Base-by-base conservation (phyloP, 2,797 vertebrate species). In the Miichthys miiuy region DNA sequence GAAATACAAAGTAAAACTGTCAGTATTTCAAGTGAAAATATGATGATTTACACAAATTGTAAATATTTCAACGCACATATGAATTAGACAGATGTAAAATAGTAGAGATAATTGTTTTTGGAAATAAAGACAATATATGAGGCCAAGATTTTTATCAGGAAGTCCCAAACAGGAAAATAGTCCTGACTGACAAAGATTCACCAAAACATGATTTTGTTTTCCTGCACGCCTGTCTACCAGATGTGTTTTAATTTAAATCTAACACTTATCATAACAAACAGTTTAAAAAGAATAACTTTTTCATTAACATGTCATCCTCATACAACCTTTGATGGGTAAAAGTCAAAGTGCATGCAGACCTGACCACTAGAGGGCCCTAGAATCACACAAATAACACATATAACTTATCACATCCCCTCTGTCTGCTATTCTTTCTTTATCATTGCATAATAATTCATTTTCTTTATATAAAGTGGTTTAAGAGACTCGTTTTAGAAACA, bases 281-380 rank as follows among this genome's bases (percentile, higher is more conserved):
- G 0, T 42, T n/a, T 47, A 3, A 20, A 44, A 5, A 20, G 1
- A 2, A 47, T 18, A 50, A 20, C 14, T 46, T 48, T 47, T 57
- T 16, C 12, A 63, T 52, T 34, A 23, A 16, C 30, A 10, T 25
- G 44, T 7, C 7, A 48, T 34, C 6, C 10, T 27, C 41, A 34
- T n/a, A 6, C 0, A 42, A 57, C 2, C 2, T 18, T 41, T 27
- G 30, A 6, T 34, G 30, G 2, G 14, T 27, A 21, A 10, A 30
- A 66, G 13, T 62, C 0, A 51, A 69, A 5, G 20, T 47, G 10
- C 20, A 27, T 27, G 4, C 17, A 77, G 6, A 6, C 23, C 0
- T 55, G 54, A 77, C 90, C 92, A 88, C 86, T 83, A 87, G 91
- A 88, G 81, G 91, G 81, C 68, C 6, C 55, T 79, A 51, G 73